Evolutionary conservation across 1,140 invertebrate species (phyloP), one percentile per base, ranked within the genome.

Genomic region (Plodia interpunctella): DNA sequence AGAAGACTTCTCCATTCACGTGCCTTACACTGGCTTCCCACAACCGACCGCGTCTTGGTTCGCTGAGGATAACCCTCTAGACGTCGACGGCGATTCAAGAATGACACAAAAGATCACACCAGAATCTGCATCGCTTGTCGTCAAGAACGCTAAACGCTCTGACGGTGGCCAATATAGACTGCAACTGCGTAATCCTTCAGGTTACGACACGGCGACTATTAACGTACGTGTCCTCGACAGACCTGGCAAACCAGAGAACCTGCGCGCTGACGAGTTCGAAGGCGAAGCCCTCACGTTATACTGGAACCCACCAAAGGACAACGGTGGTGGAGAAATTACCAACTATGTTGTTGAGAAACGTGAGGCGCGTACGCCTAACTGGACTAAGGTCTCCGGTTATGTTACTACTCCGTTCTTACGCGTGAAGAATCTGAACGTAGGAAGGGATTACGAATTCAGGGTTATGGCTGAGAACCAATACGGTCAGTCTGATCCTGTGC

Each of bases 381-480:
- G 98, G 97, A 93, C 94, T 1, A 97, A 97, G 84, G 94, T 97
- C 5, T 97, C 96, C 83, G 96, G 97, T 60, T 99, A 98, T 78
- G 94, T 98, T 21, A 95, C 96, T 6, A 94, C 96, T 56, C 94
- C 97, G 76, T 95, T 96, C 88, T 92, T 96, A 51, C 93, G 97
- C 52, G 95, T 99, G 15, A 94, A 97, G 52, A 99, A 99, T 83
- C 90, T 99, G 21, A 94, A 93, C 1, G 94, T 98, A 18, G 97
- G 97, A 35, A 93, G 93, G 65, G 94, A 97, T 30, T 99, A 99
- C 83, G 98, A 99, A 69, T 99, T 99, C 93, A 93, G 98, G 61
- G 98, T 99, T 1, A 95, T 97, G 92, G 98, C 98, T 57, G 98
- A 99, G 87, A 99, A 99, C 89, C 94, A 97, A 75, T 98, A 98